Base-by-base conservation (phyloP, 53 echinoderm and acorn worm genomes). In the Actinopyga echinites region DNA sequence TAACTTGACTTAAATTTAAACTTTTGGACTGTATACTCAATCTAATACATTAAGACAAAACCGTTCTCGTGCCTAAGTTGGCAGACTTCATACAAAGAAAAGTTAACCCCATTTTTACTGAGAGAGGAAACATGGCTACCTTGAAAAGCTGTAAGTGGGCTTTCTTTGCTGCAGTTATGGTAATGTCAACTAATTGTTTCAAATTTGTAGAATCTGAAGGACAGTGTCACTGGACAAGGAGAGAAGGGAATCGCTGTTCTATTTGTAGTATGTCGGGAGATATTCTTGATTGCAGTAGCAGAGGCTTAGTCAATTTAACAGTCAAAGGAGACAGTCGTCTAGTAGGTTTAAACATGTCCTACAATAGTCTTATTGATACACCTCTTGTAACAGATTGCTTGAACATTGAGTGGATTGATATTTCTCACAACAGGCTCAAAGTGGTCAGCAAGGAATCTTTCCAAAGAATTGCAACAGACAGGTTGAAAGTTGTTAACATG, bases 341-440 rank as follows among this genome's bases (percentile, higher is more conserved):
- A 9, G 6, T 65, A 30, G 66, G 66, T 10, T 65, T 65, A 11
- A 31, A 65, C 34, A 31, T 65, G 15, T 32, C 66, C 34, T 19
- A 65, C 17, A 65, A 65, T 35, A 65, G 20, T 1, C 34, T 65
- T 31, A 6, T 11, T 3, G 5, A 8, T 17, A 28, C 66, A 12
- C 66, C 66, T 30, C 20, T 33, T 34, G 40, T 68, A 20, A 36
- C 19, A 23, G 35, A 24, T 36, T 23, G 17, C 40, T 36, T 5
- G 13, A 15, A 37, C 3, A 68, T 68, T 21, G 68, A 68, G 40
- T 68, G 68, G 68, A 68, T 37, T 68, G 68, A 68, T 36, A n/a
- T 68, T n/a, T 68, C 68, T 68, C 68, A 68, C 40, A 37, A 68
- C 40, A 21, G 24, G 35, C 36, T 36, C 12, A 37, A 1, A 40